Conservation (phyloP, 1,140 invertebrate species). For the Macrosteles quadrilineatus region DNA sequence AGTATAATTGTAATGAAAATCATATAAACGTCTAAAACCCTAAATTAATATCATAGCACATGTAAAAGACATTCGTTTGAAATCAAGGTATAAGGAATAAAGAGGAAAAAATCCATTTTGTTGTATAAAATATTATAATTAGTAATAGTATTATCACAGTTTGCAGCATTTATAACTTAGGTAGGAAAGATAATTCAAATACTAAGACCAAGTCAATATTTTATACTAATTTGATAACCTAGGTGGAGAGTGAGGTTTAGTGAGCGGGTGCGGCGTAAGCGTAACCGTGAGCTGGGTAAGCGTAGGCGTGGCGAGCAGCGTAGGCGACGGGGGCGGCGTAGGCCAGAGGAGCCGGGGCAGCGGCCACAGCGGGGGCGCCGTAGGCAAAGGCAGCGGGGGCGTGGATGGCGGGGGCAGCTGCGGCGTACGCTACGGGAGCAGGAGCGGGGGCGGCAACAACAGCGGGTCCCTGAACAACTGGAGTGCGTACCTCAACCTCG, state of each 20-base stretch:
- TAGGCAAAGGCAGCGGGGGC: too few species aligned
- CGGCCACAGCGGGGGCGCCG: slow-evolving; percentile 45
- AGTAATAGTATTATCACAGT: slow-evolving; percentile 22
- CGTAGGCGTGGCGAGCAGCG: slow-evolving; percentile 29
- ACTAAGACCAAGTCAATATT: slow-evolving; percentile 22
- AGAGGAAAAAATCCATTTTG: neutral
- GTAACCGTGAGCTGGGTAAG: neutral
- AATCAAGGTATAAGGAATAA: neutral
- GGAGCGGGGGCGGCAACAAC: slow-evolving; percentile 48
- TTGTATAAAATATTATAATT: slow-evolving; percentile 30
- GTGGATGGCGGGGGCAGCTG: slow-evolving; percentile 42
- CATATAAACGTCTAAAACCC: too few species aligned
- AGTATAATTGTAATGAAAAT: too few species aligned
- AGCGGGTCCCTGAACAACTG: slow-evolving; percentile 44
- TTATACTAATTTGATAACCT: slow-evolving; percentile 19
- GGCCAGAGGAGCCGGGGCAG: too few species aligned
- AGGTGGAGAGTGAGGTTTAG: slow-evolving; percentile 30
- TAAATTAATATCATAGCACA: too few species aligned
- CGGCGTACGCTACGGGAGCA: slow-evolving; percentile 45
- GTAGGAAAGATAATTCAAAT: neutral
- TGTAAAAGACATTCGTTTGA: too few species aligned
- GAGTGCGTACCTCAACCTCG: slow-evolving; percentile 44
- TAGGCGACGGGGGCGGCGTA: slow-evolving; percentile 50
- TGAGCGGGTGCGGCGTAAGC: slow-evolving; percentile 43
- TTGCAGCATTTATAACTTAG: too few species aligned